phyloP scores from a whole-genome alignment of 2,888 invertebrate species.

The Phytoseiulus persimilis region DNA sequence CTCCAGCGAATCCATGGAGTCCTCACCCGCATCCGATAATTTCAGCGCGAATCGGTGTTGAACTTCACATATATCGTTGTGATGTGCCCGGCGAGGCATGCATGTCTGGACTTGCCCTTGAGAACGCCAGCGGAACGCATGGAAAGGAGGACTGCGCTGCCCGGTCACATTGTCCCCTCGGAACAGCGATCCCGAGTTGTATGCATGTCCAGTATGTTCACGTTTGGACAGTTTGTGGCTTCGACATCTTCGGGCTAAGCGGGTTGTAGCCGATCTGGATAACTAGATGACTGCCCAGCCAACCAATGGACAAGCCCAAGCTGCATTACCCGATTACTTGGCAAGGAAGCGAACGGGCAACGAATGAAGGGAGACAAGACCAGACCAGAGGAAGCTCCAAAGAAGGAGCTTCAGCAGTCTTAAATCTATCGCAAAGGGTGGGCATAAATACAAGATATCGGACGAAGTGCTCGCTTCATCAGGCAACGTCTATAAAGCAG shows the following conservation, averaged over 20 bases:
- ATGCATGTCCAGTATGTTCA: background rate
- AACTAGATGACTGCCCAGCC: background rate
- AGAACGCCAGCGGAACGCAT: too few relatives aligned
- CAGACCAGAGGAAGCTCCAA: background rate
- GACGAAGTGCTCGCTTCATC: slow-evolving; percentile 26
- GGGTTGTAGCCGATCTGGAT: background rate
- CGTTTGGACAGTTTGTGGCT: background rate
- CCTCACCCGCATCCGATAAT: too few relatives aligned
- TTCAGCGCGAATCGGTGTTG: too few relatives aligned
- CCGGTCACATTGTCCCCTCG: too few relatives aligned
- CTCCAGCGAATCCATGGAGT: too few relatives aligned
- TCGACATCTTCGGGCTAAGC: background rate
- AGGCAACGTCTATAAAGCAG: slow-evolving; percentile 34
- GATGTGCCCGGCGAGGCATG: too few relatives aligned
- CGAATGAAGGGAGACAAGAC: background rate
- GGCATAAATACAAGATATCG: slow-evolving; percentile 25
- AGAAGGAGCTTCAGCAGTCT: background rate
- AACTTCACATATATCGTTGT: too few relatives aligned
- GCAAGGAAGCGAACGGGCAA: background rate
- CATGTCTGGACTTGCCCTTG: too few relatives aligned
- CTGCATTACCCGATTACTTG: slow-evolving; percentile 34
- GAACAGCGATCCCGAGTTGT: background rate
- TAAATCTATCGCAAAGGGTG: slow-evolving; percentile 33
- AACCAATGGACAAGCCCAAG: background rate
- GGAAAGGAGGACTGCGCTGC: too few relatives aligned